Base-by-base conservation (phyloP, 2,797 vertebrate genomes). In the Rachycentron canadum region DNA sequence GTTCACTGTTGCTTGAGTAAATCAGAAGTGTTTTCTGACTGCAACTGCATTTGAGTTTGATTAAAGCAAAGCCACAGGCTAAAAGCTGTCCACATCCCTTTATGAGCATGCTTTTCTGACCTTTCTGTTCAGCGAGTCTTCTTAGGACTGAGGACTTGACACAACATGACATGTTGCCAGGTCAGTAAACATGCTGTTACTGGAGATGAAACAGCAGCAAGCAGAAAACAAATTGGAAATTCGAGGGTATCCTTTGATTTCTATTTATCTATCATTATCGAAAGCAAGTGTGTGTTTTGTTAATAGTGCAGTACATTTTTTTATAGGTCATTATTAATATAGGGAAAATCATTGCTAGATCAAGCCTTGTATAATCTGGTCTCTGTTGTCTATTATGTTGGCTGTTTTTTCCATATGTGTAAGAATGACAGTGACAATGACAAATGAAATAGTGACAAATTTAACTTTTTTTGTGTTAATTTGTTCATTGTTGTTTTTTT, bases 21-120 rank as follows among this genome's bases (percentile, higher is more conserved):
- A 94, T 94, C 92, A 87, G 85, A 94, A 93, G 92, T 94, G 93
- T 95, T 94, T 92, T 91, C 88, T 94, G 91, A 94, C 92, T 94
- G 88, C 91, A 89, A 94, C 89, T 79, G 85, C 91, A 85, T 93
- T 92, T 93, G 93, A 88, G 74, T 94, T 93, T 95, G 93, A 95
- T 95, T 94, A 95, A 95, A 96, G 92, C 84, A 88, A 94, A 91
- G 93, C 95, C 91, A 88, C 80, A 23, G 95, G 95, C 93, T 95
- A 95, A 89, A 95, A 95, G 79, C 94, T 95, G 94, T 96, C 94
- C 82, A 92, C 89, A 93, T 88, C 79, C 83, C 85, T 96, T 95
- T 92, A 94, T 92, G 86, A 95, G 89, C 90, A 94, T 92, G 92
- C 86, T 95, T 95, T 94, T 91, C 91, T 96, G 95, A 96, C 95